Conservation (phyloP, 2,797 vertebrate genomes). For the Macrochelys suwanniensis region DNA sequence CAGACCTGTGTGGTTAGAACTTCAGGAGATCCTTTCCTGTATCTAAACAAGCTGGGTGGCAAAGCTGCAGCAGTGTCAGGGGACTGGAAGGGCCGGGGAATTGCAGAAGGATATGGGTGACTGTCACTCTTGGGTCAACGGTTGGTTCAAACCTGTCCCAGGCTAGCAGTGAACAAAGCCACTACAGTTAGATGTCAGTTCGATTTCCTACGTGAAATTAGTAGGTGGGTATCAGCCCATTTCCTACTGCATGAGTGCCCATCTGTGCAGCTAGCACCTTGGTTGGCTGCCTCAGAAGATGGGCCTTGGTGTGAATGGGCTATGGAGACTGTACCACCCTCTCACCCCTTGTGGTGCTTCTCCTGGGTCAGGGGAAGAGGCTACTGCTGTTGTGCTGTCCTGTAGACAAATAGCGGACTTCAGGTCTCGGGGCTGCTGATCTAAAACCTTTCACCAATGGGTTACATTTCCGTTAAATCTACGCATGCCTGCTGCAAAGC, state of each 20-base stretch:
- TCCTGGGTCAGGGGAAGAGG: not conserved
- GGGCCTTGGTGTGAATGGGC: not conserved
- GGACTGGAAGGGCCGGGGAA: not conserved
- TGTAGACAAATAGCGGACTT: not conserved
- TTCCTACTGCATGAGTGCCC: not conserved
- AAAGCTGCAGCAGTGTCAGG: not conserved
- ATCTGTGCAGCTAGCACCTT: not conserved
- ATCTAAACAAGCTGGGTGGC: not conserved
- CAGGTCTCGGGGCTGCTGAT: not conserved
- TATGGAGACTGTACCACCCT: not conserved
- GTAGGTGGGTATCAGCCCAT: not conserved
- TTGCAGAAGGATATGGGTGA: not conserved
- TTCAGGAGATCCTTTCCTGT: not conserved
- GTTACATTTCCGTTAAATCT: not conserved
- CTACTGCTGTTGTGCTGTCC: not conserved
- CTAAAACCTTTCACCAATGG: not conserved
- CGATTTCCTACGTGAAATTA: not conserved
- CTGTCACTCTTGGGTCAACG: fast-evolving
- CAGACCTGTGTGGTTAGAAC: fast-evolving
- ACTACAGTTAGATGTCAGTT: not conserved
- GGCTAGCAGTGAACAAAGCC: not conserved
- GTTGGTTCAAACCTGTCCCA: not conserved
- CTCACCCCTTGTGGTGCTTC: not conserved
- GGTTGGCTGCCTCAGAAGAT: not conserved
- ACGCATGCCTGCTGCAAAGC: not conserved